Base-by-base conservation (phyloP, 2,113 vertebrate species). In the Nyctereutes procyonoides region DNA sequence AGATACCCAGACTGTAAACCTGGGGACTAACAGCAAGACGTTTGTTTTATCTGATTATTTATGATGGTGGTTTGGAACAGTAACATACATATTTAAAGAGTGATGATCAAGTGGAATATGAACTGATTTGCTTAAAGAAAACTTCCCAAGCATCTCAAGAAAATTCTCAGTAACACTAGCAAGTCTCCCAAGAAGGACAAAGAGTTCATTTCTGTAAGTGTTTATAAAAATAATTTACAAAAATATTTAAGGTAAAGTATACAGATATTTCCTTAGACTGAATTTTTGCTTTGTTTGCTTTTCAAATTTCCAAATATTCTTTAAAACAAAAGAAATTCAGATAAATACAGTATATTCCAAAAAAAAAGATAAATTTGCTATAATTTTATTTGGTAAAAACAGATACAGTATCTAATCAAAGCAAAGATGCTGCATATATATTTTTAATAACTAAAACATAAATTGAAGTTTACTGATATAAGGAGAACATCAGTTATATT, bases 361-460 rank as follows among this genome's bases (percentile, higher is more conserved):
- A 35, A 60, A 63, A 56, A 0, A 79, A 94, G 95, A 58, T 77
- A 77, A 84, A 63, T 90, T 89, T 90, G 1, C 22, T 80, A 60
- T 67, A 26, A 58, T 28, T 67, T 81, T 83, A 93, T 83, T 22
- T 2, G 77, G 7, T 60, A 86, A 87, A 90, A 88, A 79, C 10
- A 74, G 28, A 65, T 90, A 88, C 69, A 43, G 10, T 81, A 60
- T 38, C 82, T 93, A 93, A 92, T 58, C 3, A 87, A 3, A 60
- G 0, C 0, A 51, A 32, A 88, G n/a, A 77, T 83, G 26, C 2
- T 85, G 48, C 6, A 17, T 69, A n/a, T 65, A 17, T 90, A 80
- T 80, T 43, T 84, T 74, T 93, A 60, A 85, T 93, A 32, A 20
- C 58, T 85, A 73, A 73, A 76, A 81, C 19, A 86, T 83, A 74